Percentiles rank a stretch among this genome's conserved stretches.
These are phyloP conservation scores for Ormyrus pomaceus DNA, from an alignment of 2,888 invertebrate species.

Conservation along the genomic window DNA sequence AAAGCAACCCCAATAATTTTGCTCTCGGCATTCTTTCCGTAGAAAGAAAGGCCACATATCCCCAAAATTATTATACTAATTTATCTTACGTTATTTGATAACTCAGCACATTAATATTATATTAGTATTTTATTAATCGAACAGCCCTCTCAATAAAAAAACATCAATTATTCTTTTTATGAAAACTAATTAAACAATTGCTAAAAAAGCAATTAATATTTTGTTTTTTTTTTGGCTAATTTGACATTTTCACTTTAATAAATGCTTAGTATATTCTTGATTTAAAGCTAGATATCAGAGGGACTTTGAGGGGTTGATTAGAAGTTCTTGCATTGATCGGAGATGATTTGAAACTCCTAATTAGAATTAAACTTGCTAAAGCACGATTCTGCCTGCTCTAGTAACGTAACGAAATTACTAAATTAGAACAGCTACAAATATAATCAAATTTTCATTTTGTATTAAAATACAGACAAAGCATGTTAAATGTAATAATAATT, in stretches of 20 bases:
- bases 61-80: neutral
- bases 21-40: neutral
- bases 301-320: neutral
- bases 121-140: no score
- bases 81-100: neutral
- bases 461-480: no score
- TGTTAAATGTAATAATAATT: no score
- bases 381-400: neutral
- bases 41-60: neutral
- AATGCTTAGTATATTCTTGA: no score
- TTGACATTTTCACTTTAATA: no score
- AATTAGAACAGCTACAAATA: neutral
- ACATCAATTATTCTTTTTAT: no score
- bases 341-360: neutral
- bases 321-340: neutral
- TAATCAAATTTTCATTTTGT: neutral
- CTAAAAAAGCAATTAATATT: no score
- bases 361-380: neutral
- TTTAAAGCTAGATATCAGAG: no score
- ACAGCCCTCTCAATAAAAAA: no score
- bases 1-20: conserved; percentile 16
- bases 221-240: no score
- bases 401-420: neutral
- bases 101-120: neutral
- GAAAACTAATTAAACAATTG: no score